These are phyloP conservation scores for Drosophila nebulosa DNA, from an alignment of 1,140 invertebrate species.

Conservation along the genomic window DNA sequence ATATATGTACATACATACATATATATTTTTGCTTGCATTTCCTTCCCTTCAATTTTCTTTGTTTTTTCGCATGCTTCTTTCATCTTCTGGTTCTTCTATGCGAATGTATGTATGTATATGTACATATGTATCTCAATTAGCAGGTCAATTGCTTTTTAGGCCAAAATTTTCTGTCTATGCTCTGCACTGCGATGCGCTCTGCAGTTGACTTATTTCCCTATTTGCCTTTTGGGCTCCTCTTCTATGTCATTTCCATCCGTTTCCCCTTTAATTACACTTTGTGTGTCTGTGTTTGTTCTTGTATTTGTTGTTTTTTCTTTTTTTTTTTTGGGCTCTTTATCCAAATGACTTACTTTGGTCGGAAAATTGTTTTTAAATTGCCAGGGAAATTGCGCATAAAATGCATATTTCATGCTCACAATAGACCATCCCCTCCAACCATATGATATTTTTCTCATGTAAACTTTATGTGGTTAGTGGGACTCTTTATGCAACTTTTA, in stretches of 20 bases:
- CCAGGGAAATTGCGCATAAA: constrained; percentile 44
- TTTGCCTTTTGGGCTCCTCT: not conserved
- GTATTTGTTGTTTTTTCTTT: not conserved
- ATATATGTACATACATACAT: too few species aligned
- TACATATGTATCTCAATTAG: constrained; percentile 66
- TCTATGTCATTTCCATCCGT: constrained; percentile 25
- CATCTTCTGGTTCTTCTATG: constrained; percentile 33
- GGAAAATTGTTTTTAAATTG: constrained; percentile 51
- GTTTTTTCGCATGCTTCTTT: constrained; percentile 19
- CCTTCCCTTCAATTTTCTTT: constrained; percentile 19
- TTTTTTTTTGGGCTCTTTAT: constrained; percentile 16
- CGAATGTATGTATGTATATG: too few species aligned
- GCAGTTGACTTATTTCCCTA: constrained; percentile 41
- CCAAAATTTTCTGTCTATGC: constrained; percentile 59
- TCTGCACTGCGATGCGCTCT: constrained; percentile 38
- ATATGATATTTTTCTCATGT: not conserved
- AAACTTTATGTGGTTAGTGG: not conserved
- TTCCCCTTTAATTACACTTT: constrained; percentile 51
- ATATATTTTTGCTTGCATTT: constrained; percentile 44
- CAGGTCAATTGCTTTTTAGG: constrained; percentile 79
- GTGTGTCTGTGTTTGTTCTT: not conserved
- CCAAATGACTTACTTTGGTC: constrained; percentile 38
- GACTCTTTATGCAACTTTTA: not conserved
- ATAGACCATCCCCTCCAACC: not conserved
- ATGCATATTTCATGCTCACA: constrained; percentile 35